Percentiles rank a stretch among this genome's conserved stretches.
phyloP scores from a whole-genome alignment of 2,113 vertebrate genomes.

The Lampris incognitus region DNA sequence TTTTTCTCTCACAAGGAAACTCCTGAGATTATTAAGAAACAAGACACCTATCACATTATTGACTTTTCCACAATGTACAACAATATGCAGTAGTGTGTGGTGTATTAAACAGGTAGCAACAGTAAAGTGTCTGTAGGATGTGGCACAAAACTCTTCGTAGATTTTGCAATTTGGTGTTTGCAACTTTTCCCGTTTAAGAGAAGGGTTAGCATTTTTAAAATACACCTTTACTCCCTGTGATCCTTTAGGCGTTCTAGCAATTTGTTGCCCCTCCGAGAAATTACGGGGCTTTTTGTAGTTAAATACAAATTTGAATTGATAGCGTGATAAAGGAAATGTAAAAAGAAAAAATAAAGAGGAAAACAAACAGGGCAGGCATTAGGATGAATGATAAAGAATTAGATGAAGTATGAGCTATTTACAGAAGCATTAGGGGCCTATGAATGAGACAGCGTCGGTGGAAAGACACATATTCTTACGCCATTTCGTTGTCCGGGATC shows the following conservation, averaged over 20 bases:
- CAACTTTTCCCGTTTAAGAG: too few relatives aligned
- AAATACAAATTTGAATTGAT: too few relatives aligned
- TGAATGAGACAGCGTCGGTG: constrained; percentile 57
- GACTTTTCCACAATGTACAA: too few relatives aligned
- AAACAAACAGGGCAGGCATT: constrained; percentile 15
- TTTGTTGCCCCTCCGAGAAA: too few relatives aligned
- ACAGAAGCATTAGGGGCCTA: constrained; percentile 21
- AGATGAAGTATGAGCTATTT: constrained; percentile 2
- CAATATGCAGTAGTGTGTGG: too few relatives aligned
- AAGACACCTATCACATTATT: too few relatives aligned
- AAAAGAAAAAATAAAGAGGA: background rate
- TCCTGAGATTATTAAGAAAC: too few relatives aligned
- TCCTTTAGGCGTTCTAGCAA: background rate
- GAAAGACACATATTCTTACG: constrained; percentile 84
- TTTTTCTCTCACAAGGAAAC: too few relatives aligned
- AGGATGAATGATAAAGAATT: background rate
- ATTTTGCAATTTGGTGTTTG: too few relatives aligned
- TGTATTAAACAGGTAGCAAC: too few relatives aligned
- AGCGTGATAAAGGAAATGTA: background rate
- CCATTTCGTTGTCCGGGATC: constrained; percentile 83
- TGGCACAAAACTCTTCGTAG: background rate
- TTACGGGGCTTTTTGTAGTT: too few relatives aligned
- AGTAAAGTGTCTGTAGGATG: too few relatives aligned
- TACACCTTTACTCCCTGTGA: background rate
- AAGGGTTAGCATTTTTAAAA: background rate